These are phyloP conservation scores for Scrobipalpa atriplicella DNA, from an alignment of 2,888 invertebrate species.

Conservation along the genomic window DNA sequence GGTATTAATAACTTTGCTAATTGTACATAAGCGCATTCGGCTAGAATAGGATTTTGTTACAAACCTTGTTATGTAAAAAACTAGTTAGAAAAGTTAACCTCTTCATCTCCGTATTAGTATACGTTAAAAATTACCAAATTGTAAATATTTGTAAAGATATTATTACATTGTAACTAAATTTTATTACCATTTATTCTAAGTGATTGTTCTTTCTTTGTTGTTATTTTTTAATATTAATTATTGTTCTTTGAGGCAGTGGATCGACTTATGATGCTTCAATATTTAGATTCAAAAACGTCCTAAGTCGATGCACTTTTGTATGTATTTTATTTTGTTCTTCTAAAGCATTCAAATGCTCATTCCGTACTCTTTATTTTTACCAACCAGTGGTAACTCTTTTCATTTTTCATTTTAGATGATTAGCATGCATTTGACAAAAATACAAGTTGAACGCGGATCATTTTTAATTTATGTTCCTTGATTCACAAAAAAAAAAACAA, in stretches of 20 bases:
- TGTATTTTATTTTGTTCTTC: constrained; percentile 37
- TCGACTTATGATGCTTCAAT: constrained; percentile 26
- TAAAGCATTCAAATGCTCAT: constrained; percentile 53
- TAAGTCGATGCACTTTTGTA: constrained; percentile 15
- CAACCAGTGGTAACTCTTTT: constrained; percentile 45
- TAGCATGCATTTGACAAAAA: not conserved
- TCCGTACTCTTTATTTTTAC: constrained; percentile 40
- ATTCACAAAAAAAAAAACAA: too few relatives aligned
- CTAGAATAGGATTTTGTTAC: constrained; percentile 66
- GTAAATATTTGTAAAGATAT: constrained; percentile 82
- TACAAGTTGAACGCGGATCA: not conserved
- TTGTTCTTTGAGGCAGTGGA: constrained; percentile 40
- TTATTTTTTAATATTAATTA: constrained; percentile 75
- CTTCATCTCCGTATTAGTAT: constrained; percentile 75
- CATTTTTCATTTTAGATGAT: constrained; percentile 27
- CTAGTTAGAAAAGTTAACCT: constrained; percentile 64
- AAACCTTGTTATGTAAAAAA: constrained; percentile 72
- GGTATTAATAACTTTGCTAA: constrained; percentile 45
- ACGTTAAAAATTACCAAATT: constrained; percentile 80
- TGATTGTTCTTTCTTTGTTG: constrained; percentile 80
- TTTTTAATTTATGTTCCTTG: too few relatives aligned
- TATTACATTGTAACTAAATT: constrained; percentile 77
- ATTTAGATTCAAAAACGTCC: not conserved
- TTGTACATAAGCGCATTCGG: constrained; percentile 62
- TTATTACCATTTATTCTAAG: constrained; percentile 81